Conservation (phyloP, 2,888 invertebrate species). For the Lapara coniferarum region DNA sequence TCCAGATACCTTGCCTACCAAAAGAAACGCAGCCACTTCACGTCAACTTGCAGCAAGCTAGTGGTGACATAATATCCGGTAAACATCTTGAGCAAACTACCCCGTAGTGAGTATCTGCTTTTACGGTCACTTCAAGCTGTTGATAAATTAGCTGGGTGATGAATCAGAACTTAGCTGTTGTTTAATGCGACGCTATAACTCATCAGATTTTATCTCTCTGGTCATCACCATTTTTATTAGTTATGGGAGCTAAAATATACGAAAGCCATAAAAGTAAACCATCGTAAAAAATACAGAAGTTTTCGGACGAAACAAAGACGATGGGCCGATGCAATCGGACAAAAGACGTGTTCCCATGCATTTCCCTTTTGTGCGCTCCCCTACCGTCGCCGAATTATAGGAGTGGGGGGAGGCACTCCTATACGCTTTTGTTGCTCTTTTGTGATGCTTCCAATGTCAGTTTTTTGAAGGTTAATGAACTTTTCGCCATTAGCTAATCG, state of each 20-base stretch:
- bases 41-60: too few species aligned
- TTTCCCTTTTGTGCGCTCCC: conserved; percentile 30
- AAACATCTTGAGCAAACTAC: too few species aligned
- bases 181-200: too few species aligned
- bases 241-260: neutral
- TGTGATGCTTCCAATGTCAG: neutral
- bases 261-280: neutral
- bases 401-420: conserved; percentile 16
- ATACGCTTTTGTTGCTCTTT: conserved; percentile 9
- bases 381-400: conserved; percentile 18
- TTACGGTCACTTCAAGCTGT: too few species aligned
- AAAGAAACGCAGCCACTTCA: too few species aligned
- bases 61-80: too few species aligned
- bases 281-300: neutral
- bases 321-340: conserved; percentile 28
- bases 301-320: conserved; percentile 9
- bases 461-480: conserved; percentile 4
- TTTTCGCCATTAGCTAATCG: neutral
- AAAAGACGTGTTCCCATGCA: conserved; percentile 34
- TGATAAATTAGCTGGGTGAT: too few species aligned
- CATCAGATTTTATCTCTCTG: too few species aligned
- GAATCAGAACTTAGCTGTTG: too few species aligned
- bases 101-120: too few species aligned
- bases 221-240: too few species aligned
- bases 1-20: too few species aligned